Evolutionary conservation across 2,888 invertebrate genomes (phyloP), one percentile per base, ranked within the genome.

Genomic region (Ectemnius cavifrons): DNA sequence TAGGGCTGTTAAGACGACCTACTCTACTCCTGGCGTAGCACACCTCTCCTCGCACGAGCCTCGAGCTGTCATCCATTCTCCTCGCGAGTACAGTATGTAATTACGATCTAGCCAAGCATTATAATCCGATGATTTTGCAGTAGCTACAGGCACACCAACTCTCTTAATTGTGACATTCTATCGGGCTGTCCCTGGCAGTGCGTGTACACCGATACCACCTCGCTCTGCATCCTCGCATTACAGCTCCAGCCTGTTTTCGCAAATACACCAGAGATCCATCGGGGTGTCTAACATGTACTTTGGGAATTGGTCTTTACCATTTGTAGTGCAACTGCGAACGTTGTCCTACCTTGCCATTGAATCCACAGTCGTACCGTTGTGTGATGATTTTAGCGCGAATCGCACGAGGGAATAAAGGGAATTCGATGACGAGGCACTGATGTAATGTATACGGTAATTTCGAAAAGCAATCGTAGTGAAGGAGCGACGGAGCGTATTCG

Each of bases 1-100:
- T 82, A 83, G 86, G 82, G 86, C 85, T 87, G 87, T 88, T 86
- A 85, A 87, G 83, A 82, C 88, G 83, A 84, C 82, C 84, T 79
- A 78, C 73, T 84, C 84, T 62, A 61, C 76, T 71, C 75, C 79
- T 68, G 75, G 65, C 73, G 77, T 66, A 67, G 72, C 49, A 59
- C 59, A 59, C 63, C 60, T 65, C 49, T 61, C 63, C 61, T 47
- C 56, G 63, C 74, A 58, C 72, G 71, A 63, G 59, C 74, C 62
- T 68, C 73, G 49, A 74, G 65, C 80, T 81, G 81, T 77, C 84
- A 70, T 71, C 77, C 66, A 61, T 75, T 75, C 77, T 67, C 66
- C 71, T 64, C 71, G 79, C 58, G 76, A 84, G 78, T 84, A 79
- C 74, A 63, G 73, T 81, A 74, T 80, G 83, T 84, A 81, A 87